Evolutionary conservation across 2,113 vertebrate species (phyloP).

Genomic region (Thamnophis sirtalis): DNA sequence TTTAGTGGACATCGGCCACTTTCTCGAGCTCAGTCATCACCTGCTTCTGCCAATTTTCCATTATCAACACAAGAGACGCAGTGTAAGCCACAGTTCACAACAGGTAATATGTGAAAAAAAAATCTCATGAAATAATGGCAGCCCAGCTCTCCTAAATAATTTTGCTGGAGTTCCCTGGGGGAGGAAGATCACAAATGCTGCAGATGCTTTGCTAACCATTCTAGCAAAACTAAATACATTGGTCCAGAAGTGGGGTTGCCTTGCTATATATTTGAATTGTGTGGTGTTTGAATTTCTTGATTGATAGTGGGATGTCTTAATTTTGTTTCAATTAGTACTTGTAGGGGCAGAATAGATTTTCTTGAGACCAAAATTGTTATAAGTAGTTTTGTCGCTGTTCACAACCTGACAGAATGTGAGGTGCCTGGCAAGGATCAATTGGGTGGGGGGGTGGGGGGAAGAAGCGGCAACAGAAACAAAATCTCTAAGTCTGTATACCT

Average conservation of each 20-base stretch:
- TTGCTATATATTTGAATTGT: neutral
- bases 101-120: conserved; percentile 70
- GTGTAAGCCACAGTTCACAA: conserved; percentile 89
- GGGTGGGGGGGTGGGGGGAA: neutral
- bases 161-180: neutral
- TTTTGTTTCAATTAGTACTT: neutral
- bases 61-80: conserved; percentile 86
- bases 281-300: neutral
- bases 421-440: neutral
- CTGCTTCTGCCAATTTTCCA: conserved; percentile 88
- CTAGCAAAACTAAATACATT: neutral
- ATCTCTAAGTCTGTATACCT: neutral
- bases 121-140: neutral
- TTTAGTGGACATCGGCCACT: conserved; percentile 87
- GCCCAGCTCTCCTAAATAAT: neutral
- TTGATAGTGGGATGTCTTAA: neutral
- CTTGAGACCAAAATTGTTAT: neutral
- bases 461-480: neutral
- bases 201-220: neutral
- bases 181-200: neutral
- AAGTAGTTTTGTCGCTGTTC: neutral
- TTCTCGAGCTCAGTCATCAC: conserved; percentile 92
- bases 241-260: neutral
- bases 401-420: neutral
- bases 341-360: neutral